Evolutionary conservation across 2,888 invertebrate genomes (phyloP), one percentile per base, ranked within the genome.

Genomic region (Cistogaster globosa): DNA sequence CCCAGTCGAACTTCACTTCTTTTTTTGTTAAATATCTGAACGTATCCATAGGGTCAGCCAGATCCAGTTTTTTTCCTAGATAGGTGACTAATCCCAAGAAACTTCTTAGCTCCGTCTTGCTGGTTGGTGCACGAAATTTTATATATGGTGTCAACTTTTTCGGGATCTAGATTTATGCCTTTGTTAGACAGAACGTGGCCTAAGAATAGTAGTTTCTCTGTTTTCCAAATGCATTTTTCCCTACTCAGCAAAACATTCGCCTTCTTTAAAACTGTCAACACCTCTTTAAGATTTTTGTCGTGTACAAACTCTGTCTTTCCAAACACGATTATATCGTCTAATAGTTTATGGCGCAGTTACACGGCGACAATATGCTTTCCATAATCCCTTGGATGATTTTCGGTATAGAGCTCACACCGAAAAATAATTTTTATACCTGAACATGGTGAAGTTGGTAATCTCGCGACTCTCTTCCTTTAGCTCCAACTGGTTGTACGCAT

Each of bases 351-450:
- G 11, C 38, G 11, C 12, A 55, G 4, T 14, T 32, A n/a, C 36
- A 58, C 36, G 32, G 1, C 6, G 58, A 16, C 32, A 58, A 58
- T 2, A 58, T 32, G 32, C 32, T 58, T 32, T 58, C 11, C 58
- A 58, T 58, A 83, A 53, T 84, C 68, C 87, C 76, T 85, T 90
- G 89, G 45, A 86, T 77, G 8, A 75, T 86, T 55, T 86, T 77
- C 38, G 86, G 78, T 8, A 79, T 80, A 87, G 89, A 91, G 48
- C 90, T 89, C 0, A 91, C 88, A 0, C 91, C 90, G 63, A 92
- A 92, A 88, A 91, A 88, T 4, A 91, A 58, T 78, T 82, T 36
- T 36, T 36, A 8, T 36, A 36, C 8, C 36, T 36, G 36, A 8
- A 36, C 36, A 8, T 36, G 36, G 8, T 36, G 36, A 36, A 36